Base-by-base conservation (phyloP, 2,888 invertebrate genomes). In the Zhuqinia jingwanae region DNA sequence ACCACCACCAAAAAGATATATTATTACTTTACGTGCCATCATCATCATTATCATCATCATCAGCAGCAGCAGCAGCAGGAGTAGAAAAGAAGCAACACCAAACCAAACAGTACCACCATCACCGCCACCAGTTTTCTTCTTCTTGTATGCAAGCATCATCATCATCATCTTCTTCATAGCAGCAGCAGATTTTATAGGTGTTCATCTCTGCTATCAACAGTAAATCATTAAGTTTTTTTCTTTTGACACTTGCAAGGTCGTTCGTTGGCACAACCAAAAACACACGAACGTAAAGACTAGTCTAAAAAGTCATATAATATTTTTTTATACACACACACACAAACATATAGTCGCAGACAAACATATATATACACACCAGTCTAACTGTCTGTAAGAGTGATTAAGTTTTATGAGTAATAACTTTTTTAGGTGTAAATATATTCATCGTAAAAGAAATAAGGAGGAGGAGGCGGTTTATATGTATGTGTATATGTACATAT, bases 241-340 rank as follows among this genome's bases (percentile, higher is more conserved):
- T 25, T 25, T 56, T 85, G 85, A 85, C 85, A 85, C 79, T 68
- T 60, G 85, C 85, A 85, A 85, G 85, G 85, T 85, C 85, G 85
- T 85, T 85, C 85, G 75, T 79, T 85, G 79, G 73, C 85, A 85
- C 78, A 22, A 73, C 50, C 68, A 47, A 10, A 8, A 6, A 1
- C 36, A 42, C 68, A 15, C 45, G 30, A 11, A 47, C 68, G 25
- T 8, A 11, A 47, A 36, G 20, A 60, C 60, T 27, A 27, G 60
- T 60, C 25, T 13, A 11, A 22, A 10, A 27, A 20, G 36, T 17
- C 13, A 53, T 53, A 53, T 53, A 53, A 15, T 13, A 53, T 8
- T 3, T 15, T 58, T 25, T 20, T 58, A 3, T 58, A 58, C 20
- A 10, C 58, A 58, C 25, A 8, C 15, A n/a, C n/a, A n/a, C n/a